phyloP scores from a whole-genome alignment of 2,888 invertebrate genomes.

The Dermolepida albohirtum region DNA sequence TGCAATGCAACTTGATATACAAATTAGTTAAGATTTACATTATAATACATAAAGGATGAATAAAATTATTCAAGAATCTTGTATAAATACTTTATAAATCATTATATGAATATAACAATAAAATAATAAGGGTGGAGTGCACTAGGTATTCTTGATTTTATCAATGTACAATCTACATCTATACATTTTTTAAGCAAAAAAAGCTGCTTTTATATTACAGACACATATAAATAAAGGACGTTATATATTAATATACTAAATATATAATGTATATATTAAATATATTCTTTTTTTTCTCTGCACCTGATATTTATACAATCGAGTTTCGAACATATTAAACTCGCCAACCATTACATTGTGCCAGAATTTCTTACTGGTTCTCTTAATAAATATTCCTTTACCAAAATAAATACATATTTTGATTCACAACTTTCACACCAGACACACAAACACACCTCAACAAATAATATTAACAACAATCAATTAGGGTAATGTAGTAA shows the following conservation, averaged over 20 bases:
- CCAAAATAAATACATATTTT: constrained; percentile 50
- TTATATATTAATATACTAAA: constrained; percentile 47
- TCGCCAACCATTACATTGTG: constrained; percentile 37
- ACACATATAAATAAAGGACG: constrained; percentile 58
- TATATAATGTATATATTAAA: constrained; percentile 48
- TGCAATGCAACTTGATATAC: constrained; percentile 63
- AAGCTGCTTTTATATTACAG: constrained; percentile 57
- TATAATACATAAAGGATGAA: constrained; percentile 52
- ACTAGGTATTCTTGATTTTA: constrained; percentile 43
- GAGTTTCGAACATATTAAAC: constrained; percentile 37
- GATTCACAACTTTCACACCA: constrained; percentile 52
- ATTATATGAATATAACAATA: constrained; percentile 47
- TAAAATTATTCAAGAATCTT: constrained; percentile 39
- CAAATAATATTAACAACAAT: constrained; percentile 58
- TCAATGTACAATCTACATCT: constrained; percentile 52
- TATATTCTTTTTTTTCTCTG: constrained; percentile 50
- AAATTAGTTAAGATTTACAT: constrained; percentile 63
- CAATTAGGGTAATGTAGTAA: constrained; percentile 30
- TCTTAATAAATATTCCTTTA: constrained; percentile 45
- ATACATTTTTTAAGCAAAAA: constrained; percentile 51
- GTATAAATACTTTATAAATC: constrained; percentile 47
- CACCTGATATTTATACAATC: constrained; percentile 46
- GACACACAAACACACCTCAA: constrained; percentile 56
- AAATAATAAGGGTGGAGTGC: constrained; percentile 46
- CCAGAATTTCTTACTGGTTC: constrained; percentile 35